A percentile compares a stretch with the other conserved stretches of the same genome.
Conservation (phyloP, 1,140 invertebrate genomes). For the Adoxophyes honmai region DNA sequence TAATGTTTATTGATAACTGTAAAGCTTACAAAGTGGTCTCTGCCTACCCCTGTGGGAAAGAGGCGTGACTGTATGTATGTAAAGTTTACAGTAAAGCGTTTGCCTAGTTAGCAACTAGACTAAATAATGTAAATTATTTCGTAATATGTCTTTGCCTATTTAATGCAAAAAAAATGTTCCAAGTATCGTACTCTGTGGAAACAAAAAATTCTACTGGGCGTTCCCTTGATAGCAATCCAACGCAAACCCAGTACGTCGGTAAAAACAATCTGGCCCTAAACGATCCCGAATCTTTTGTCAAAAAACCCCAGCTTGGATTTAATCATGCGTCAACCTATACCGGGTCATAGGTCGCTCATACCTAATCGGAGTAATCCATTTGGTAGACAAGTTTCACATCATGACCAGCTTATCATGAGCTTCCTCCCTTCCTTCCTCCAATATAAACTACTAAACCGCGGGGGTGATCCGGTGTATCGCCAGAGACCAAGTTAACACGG, state of each 20-base stretch:
- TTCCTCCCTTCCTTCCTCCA: conserved; percentile 9
- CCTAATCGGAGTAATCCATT: conserved; percentile 70
- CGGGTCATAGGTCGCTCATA: conserved; percentile 59
- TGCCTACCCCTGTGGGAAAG: no score
- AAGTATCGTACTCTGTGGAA: no score
- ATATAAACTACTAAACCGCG: conserved; percentile 10
- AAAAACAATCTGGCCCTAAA: background rate
- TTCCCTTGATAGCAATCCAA: no score
- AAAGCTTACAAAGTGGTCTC: no score
- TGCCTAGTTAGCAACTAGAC: no score
- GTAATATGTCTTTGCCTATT: no score
- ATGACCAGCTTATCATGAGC: conserved; percentile 43
- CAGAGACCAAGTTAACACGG: conserved; percentile 45
- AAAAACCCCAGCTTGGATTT: conserved; percentile 25
- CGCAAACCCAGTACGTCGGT: background rate
- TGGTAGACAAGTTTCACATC: conserved; percentile 61
- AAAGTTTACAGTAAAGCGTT: no score
- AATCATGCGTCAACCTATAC: conserved; percentile 60
- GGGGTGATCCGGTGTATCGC: conserved; percentile 28
- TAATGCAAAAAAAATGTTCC: no score
- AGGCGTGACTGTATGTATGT: no score
- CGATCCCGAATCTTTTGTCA: conserved; percentile 18
- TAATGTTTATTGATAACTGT: no score
- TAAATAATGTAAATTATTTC: no score
- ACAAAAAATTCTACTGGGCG: no score